Conservation (phyloP, 2,797 vertebrate genomes). For the Furcifer pardalis region DNA sequence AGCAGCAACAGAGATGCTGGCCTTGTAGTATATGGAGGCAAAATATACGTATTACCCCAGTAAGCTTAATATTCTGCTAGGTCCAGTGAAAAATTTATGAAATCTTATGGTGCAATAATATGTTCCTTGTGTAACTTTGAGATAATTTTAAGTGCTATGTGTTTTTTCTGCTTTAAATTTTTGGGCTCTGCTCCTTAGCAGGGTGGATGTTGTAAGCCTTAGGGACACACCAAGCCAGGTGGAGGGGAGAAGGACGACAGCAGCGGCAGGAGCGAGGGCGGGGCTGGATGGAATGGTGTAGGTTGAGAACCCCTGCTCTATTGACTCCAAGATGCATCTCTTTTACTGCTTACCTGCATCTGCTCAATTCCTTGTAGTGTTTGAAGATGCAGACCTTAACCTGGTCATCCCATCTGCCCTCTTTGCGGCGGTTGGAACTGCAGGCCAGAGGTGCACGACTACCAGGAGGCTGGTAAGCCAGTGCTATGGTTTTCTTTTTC, state of each 20-base stretch:
- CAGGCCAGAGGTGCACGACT: conserved; percentile 95
- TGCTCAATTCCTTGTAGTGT: conserved; percentile 75
- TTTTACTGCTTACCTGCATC: conserved; percentile 9
- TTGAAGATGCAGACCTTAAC: conserved; percentile 93
- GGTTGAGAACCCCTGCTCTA: neutral
- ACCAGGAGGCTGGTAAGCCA: conserved; percentile 87
- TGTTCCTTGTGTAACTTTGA: neutral
- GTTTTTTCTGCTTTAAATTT: neutral
- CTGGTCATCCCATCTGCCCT: conserved; percentile 91
- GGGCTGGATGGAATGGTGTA: neutral
- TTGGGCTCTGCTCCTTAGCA: too few relatives aligned
- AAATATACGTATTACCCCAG: neutral
- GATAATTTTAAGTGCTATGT: neutral
- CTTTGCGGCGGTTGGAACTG: conserved; percentile 94
- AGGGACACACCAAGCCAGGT: too few relatives aligned
- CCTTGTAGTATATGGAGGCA: neutral
- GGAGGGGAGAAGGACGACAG: too few relatives aligned
- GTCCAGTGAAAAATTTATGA: neutral
- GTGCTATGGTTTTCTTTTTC: neutral
- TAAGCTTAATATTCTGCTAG: neutral
- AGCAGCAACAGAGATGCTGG: neutral
- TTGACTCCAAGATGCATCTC: neutral
- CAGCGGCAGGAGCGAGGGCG: too few relatives aligned
- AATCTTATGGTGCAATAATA: neutral
- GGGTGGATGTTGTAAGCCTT: too few relatives aligned